These are phyloP conservation scores for Agrochola litura DNA, from an alignment of 2,888 invertebrate species.

Conservation along the genomic window DNA sequence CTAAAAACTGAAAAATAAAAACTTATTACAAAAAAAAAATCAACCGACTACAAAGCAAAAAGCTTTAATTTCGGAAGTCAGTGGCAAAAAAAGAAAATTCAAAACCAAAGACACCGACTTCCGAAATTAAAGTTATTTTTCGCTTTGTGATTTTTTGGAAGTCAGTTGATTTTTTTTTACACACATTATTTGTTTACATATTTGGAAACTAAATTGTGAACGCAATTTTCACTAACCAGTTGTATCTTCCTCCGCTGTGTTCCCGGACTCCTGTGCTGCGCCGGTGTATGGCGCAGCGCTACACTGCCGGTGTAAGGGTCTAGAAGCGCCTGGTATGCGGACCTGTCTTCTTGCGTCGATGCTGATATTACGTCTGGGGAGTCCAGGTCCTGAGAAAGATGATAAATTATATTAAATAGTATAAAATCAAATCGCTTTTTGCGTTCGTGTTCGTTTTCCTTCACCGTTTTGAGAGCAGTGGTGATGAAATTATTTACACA, in stretches of 20 bases:
- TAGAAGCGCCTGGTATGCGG: conserved; percentile 84
- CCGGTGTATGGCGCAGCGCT: conserved; percentile 78
- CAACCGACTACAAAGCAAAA: too few relatives aligned
- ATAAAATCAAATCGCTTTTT: too few relatives aligned
- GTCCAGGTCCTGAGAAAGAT: conserved; percentile 75
- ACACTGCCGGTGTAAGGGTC: conserved; percentile 87
- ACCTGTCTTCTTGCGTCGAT: conserved; percentile 83
- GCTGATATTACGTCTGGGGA: conserved; percentile 84
- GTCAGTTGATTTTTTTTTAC: neutral
- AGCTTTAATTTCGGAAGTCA: too few relatives aligned
- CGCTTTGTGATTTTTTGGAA: too few relatives aligned
- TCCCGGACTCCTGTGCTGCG: conserved; percentile 64
- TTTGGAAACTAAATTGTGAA: neutral
- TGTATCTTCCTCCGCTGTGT: conserved; percentile 78
- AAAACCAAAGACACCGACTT: too few relatives aligned
- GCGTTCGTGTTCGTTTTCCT: too few relatives aligned
- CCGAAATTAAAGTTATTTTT: too few relatives aligned
- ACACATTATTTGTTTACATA: neutral
- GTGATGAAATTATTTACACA: too few relatives aligned
- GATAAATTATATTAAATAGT: neutral
- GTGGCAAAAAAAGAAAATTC: too few relatives aligned
- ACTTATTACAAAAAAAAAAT: too few relatives aligned
- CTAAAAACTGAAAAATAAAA: too few relatives aligned
- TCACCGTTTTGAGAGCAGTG: too few relatives aligned
- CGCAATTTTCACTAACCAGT: conserved; percentile 72